Evolutionary conservation across 2,113 vertebrate genomes (phyloP), one percentile per base, ranked within the genome.

Genomic region (Etia nguti): DNA sequence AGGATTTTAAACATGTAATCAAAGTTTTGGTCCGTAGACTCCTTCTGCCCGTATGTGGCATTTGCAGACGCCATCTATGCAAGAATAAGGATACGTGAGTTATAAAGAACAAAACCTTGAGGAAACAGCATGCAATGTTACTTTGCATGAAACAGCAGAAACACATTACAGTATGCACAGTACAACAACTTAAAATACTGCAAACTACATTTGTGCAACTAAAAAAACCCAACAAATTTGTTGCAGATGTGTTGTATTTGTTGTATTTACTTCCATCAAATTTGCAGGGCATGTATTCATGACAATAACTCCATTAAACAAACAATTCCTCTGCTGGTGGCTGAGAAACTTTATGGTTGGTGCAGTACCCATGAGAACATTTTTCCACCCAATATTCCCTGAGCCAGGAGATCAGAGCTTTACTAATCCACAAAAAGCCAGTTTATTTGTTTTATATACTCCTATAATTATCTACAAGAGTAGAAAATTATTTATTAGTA

Each of bases 1-100:
- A 98, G 95, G 73, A 98, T 96, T 92, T 98, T 98, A 90, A 98
- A 98, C 98, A 98, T 98, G 92, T 97, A 98, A 92, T 98, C 98
- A 52, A 98, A 98, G 92, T 98, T 98, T 95, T 98, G 98, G 94
- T 98, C 98, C 0, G 97, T 95, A 0, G 97, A 96, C 62, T 98
- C 97, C 88, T 98, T 97, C 70, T 97, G 96, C 87, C 98, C 98
- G 10, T 98, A 98, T 83, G 98, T 96, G 83, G 99, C 97, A 85
- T 97, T 98, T 92, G 97, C 98, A 0, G 98, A 99, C 41, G 98
- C 98, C 98, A 99, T 99, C 98, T 99, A 94, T 22, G 43, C 22
- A 89, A 36, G 62, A 83, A 80, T 1, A 65, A 8, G 79, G 4
- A 89, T 62, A 1, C 50, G 73, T 73, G 36, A 83, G 22, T 82